These are phyloP conservation scores for Hetaerina titia DNA, from an alignment of 2,888 invertebrate genomes.

Conservation along the genomic window DNA sequence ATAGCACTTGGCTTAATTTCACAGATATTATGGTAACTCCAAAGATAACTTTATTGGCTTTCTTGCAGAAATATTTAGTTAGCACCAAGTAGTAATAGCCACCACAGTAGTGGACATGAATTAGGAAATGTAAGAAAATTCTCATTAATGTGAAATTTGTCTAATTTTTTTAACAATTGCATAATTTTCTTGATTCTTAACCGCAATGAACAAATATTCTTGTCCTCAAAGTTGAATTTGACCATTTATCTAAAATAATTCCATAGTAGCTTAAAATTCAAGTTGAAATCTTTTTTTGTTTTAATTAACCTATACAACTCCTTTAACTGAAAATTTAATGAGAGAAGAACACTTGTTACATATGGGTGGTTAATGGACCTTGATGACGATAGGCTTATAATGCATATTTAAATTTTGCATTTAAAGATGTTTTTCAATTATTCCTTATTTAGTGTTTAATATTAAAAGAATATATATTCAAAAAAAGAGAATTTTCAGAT, in stretches of 20 bases:
- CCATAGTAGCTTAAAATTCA: not conserved
- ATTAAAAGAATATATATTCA: not conserved
- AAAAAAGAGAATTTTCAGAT: not conserved
- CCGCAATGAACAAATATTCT: not conserved
- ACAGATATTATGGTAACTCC: not conserved
- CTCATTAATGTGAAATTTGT: not conserved
- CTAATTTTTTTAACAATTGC: not conserved
- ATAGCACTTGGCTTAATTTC: slow-evolving; percentile 7
- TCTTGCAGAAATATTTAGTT: not conserved
- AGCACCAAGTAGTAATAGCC: slow-evolving; percentile 10
- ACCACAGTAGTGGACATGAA: not conserved
- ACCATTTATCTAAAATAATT: not conserved
- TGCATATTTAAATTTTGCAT: not conserved
- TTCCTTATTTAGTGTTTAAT: not conserved
- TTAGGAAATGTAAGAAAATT: slow-evolving; percentile 7
- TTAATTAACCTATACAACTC: not conserved
- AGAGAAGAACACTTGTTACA: not conserved
- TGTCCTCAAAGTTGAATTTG: not conserved
- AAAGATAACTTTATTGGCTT: slow-evolving; percentile 3
- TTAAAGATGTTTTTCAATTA: not conserved
- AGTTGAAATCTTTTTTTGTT: not conserved
- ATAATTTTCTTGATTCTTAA: not conserved
- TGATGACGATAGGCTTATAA: not conserved
- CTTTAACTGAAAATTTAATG: not conserved
- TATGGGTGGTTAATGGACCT: not conserved